A percentile compares a stretch with the other conserved stretches of the same genome.
Evolutionary conservation across 2,113 vertebrate genomes (phyloP).

Genomic region (Strix uralensis): DNA sequence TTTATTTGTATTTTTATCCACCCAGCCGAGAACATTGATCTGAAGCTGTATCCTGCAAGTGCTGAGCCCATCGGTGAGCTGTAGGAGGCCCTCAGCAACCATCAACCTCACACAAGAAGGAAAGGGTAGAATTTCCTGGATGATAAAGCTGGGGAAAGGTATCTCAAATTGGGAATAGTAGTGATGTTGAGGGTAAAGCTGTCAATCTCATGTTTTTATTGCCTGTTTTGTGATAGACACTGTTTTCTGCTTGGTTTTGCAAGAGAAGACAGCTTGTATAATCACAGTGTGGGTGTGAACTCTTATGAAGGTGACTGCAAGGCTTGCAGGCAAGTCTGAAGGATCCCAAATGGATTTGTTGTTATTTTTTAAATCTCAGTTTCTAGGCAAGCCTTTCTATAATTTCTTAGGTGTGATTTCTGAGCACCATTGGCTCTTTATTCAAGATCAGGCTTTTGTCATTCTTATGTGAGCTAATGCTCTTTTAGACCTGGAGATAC

Average conservation of each 20-base stretch:
- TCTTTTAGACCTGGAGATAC: neutral
- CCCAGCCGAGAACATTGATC: neutral
- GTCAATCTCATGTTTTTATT: neutral
- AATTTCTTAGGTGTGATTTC: neutral
- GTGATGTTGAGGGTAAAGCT: neutral
- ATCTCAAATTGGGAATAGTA: neutral
- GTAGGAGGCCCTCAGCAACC: neutral
- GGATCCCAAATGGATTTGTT: neutral
- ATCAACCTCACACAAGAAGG: neutral
- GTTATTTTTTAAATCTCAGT: neutral
- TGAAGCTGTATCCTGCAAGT: neutral
- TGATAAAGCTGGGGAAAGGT: neutral
- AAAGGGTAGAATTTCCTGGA: neutral
- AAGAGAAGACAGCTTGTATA: neutral
- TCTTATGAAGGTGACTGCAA: neutral
- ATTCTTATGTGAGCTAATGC: neutral
- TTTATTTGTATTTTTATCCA: conserved; percentile 39
- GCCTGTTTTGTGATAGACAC: neutral
- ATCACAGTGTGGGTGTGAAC: neutral
- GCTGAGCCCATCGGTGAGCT: neutral
- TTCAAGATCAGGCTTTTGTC: neutral
- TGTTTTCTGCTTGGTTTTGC: neutral
- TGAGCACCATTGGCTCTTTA: neutral
- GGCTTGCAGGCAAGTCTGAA: neutral
- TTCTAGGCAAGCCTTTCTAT: neutral